Percentiles rank a stretch among this genome's conserved stretches.
These are phyloP conservation scores for Umimayanthus chanpuru DNA, from an alignment of 92 coral and sea anemone species.

Conservation along the genomic window DNA sequence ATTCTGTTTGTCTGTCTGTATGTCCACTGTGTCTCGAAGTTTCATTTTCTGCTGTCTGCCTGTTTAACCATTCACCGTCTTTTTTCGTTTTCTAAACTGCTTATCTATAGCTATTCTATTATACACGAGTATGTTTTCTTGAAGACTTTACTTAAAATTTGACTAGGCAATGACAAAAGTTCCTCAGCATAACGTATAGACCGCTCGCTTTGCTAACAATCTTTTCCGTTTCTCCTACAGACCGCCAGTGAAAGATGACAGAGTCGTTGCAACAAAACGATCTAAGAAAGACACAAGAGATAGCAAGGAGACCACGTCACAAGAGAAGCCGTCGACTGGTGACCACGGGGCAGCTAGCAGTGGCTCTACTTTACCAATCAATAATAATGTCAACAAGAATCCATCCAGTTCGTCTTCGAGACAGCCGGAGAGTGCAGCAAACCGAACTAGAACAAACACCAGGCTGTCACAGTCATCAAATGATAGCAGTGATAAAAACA, in stretches of 20 bases:
- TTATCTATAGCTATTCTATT: not conserved
- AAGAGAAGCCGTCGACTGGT: conserved; percentile 42
- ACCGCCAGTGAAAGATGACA: conserved; percentile 62
- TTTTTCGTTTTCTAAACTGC: too few relatives aligned
- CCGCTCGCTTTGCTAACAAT: not conserved
- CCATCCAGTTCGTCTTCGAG: conserved; percentile 42
- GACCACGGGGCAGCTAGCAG: conserved; percentile 29
- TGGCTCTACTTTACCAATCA: conserved; percentile 42
- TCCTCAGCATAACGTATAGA: not conserved
- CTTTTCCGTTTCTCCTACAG: conserved; percentile 35
- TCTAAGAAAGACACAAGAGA: conserved; percentile 60
- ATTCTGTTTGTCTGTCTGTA: not conserved
- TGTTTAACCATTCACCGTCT: not conserved
- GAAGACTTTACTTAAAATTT: not conserved
- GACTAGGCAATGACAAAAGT: too few relatives aligned
- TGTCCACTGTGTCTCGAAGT: not conserved
- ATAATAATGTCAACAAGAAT: conserved; percentile 62
- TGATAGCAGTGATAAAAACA: conserved; percentile 32
- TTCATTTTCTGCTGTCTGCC: not conserved
- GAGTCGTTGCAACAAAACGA: conserved; percentile 54
- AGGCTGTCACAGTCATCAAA: conserved; percentile 7
- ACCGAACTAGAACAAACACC: conserved; percentile 29
- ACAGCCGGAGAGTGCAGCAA: conserved; percentile 43
- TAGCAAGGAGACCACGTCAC: conserved; percentile 55
- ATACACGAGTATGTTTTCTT: not conserved